phyloP scores from a whole-genome alignment of 2,888 invertebrate species.

The Orchestes rusci region DNA sequence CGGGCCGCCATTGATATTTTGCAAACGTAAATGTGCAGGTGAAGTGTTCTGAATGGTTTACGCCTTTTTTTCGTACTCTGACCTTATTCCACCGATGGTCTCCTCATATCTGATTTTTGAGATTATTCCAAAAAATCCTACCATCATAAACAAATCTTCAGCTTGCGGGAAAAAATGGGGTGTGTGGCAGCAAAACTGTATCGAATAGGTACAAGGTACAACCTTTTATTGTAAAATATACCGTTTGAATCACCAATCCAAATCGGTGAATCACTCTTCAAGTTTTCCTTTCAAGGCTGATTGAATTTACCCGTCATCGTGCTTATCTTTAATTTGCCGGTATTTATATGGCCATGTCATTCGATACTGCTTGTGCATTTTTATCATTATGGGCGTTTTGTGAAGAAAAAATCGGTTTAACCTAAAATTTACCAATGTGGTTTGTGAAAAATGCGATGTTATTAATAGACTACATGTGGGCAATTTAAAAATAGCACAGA shows the following conservation, averaged over 20 bases:
- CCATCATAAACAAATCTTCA: too few relatives aligned
- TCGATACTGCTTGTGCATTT: constrained; percentile 11
- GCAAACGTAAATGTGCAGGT: not conserved
- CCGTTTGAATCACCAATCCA: constrained; percentile 11
- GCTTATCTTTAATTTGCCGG: constrained; percentile 4
- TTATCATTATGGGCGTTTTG: too few relatives aligned
- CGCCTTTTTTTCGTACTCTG: too few relatives aligned
- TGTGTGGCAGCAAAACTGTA: constrained; percentile 14
- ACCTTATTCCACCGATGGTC: too few relatives aligned
- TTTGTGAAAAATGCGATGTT: constrained; percentile 12
- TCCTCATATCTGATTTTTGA: too few relatives aligned
- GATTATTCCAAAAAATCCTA: too few relatives aligned
- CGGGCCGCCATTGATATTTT: constrained; percentile 25
- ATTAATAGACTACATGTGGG: constrained; percentile 35
- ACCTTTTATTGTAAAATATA: too few relatives aligned
- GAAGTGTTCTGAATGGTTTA: too few relatives aligned
- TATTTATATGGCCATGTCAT: constrained; percentile 22
- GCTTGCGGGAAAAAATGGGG: constrained; percentile 23
- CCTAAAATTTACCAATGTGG: too few relatives aligned
- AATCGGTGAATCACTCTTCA: constrained; percentile 11
- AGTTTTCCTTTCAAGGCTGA: constrained; percentile 18
- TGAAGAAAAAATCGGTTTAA: too few relatives aligned
- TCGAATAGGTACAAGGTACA: too few relatives aligned
- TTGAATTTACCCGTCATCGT: not conserved
- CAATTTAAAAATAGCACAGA: constrained; percentile 29